phyloP scores from a whole-genome alignment of 2,113 vertebrate species.

The Embiotoca jacksoni region DNA sequence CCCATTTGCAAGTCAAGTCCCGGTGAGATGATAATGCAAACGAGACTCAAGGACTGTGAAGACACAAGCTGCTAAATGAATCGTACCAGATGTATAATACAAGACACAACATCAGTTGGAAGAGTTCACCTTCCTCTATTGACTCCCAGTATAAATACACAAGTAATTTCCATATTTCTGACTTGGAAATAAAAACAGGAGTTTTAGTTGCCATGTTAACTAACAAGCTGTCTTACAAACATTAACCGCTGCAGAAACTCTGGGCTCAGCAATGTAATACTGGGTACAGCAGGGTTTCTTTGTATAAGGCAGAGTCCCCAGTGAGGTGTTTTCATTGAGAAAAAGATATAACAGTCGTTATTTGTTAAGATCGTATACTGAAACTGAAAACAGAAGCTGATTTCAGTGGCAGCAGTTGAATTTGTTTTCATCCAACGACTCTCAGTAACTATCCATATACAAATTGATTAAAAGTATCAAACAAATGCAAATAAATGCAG shows the following conservation, averaged over 20 bases:
- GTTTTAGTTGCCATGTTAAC: neutral
- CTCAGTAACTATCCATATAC: too few relatives aligned
- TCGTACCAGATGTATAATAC: constrained; percentile 40
- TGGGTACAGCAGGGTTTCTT: constrained; percentile 13
- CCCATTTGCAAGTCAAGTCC: constrained; percentile 60
- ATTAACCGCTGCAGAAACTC: constrained; percentile 23
- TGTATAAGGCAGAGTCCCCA: neutral
- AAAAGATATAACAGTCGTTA: neutral
- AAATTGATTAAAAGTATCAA: neutral
- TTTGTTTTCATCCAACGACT: too few relatives aligned
- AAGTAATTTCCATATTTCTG: neutral
- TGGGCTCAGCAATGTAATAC: neutral
- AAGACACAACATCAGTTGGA: constrained; percentile 22
- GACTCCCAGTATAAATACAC: neutral
- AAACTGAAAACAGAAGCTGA: constrained; percentile 3
- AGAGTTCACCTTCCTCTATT: constrained; percentile 5
- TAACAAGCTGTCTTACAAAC: constrained; percentile 19
- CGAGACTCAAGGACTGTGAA: constrained; percentile 57
- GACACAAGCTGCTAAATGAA: constrained; percentile 57
- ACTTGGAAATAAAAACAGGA: constrained; percentile 1
- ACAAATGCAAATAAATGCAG: neutral
- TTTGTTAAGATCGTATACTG: neutral
- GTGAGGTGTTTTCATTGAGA: constrained; percentile 21
- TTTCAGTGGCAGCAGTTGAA: too few relatives aligned
- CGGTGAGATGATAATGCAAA: constrained; percentile 64